A percentile compares a stretch with the other conserved stretches of the same genome.
Conservation (phyloP, 2,888 invertebrate genomes). For the Auanema sp. region DNA sequence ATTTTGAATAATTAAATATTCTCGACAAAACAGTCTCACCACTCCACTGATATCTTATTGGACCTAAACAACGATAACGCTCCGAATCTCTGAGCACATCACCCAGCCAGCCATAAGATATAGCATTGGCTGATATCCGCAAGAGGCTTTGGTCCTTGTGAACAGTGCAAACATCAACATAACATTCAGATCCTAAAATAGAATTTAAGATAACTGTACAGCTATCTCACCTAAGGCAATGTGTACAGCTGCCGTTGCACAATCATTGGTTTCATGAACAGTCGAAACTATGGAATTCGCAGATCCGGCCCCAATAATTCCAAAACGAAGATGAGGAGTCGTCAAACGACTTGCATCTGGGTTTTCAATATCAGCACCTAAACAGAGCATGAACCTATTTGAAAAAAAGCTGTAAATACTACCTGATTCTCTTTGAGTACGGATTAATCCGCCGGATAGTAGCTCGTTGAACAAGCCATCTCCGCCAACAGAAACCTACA, state of each 20-base stretch:
- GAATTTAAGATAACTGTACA: background rate
- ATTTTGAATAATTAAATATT: slow-evolving; percentile 1
- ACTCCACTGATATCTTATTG: slow-evolving; percentile 73
- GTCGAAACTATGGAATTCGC: slow-evolving; percentile 81
- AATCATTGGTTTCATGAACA: slow-evolving; percentile 79
- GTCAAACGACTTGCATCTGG: slow-evolving; percentile 44
- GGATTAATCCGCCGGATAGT: slow-evolving; percentile 67
- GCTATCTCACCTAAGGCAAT: slow-evolving; percentile 74
- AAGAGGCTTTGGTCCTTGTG: slow-evolving; percentile 70
- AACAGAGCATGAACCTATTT: background rate
- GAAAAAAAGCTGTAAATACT: background rate
- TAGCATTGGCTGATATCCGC: slow-evolving; percentile 76
- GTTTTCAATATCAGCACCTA: slow-evolving; percentile 51
- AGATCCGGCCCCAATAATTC: slow-evolving; percentile 75
- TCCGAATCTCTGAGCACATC: slow-evolving; percentile 81
- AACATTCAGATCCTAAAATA: slow-evolving; percentile 71
- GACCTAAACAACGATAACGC: slow-evolving; percentile 82
- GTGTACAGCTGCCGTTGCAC: slow-evolving; percentile 79
- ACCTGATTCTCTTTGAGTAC: slow-evolving; percentile 21
- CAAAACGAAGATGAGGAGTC: slow-evolving; percentile 71
- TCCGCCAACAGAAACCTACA: slow-evolving; percentile 77
- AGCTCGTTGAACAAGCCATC: slow-evolving; percentile 85
- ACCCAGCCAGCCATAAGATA: slow-evolving; percentile 84
- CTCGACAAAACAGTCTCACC: slow-evolving; percentile 22
- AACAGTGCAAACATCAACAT: slow-evolving; percentile 79